phyloP scores from a whole-genome alignment of 2,888 invertebrate genomes.

The Epinotia demarniana region DNA sequence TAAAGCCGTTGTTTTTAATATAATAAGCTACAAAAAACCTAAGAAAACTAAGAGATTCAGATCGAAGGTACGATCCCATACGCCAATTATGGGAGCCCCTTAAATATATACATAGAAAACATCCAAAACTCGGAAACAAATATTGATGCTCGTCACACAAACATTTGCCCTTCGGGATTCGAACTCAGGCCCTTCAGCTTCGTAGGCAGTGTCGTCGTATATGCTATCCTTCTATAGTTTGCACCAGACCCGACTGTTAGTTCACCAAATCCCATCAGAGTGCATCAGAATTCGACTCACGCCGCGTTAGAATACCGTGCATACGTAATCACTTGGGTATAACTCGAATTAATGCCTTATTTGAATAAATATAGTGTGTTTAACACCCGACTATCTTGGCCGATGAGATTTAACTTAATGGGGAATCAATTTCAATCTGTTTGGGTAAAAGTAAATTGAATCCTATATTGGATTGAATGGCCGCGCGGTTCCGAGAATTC shows the following conservation, averaged over 20 bases:
- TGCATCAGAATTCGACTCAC: slow-evolving; percentile 18
- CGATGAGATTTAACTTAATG: neutral
- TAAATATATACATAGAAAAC: too few relatives aligned
- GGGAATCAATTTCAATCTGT: neutral
- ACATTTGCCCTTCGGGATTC: too few relatives aligned
- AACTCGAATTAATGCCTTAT: slow-evolving; percentile 21
- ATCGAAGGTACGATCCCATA: too few relatives aligned
- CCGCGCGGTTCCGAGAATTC: too few relatives aligned
- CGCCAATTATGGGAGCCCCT: too few relatives aligned
- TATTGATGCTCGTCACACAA: too few relatives aligned
- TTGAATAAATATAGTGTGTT: slow-evolving; percentile 26
- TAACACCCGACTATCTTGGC: neutral
- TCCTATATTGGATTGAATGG: neutral
- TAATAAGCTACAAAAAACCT: too few relatives aligned
- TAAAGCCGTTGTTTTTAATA: too few relatives aligned
- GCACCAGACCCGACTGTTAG: neutral
- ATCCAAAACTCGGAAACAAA: too few relatives aligned
- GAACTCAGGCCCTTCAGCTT: too few relatives aligned
- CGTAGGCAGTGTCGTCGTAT: too few relatives aligned
- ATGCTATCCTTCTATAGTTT: neutral
- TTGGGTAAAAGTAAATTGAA: neutral
- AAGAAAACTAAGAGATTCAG: too few relatives aligned
- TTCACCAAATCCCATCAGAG: slow-evolving; percentile 17
- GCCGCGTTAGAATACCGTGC: slow-evolving; percentile 7
- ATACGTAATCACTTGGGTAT: slow-evolving; percentile 26